phyloP scores from a whole-genome alignment of 1,140 invertebrate species.

The Elymnias hypermnestra region DNA sequence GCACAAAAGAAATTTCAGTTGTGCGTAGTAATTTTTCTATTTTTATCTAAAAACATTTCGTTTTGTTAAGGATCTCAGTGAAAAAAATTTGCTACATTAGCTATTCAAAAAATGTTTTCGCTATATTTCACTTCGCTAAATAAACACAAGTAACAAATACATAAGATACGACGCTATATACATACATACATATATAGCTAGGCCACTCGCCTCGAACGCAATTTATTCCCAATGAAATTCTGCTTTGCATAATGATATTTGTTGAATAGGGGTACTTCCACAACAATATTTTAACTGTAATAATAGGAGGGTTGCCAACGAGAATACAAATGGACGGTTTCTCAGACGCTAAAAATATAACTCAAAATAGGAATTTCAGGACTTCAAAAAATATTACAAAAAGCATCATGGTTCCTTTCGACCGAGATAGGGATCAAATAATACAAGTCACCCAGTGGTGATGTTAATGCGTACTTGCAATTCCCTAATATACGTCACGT shows the following conservation, averaged over 20 bases:
- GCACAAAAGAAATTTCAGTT: no score
- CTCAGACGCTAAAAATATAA: background rate
- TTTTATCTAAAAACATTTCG: no score
- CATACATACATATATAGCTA: conserved; percentile 3
- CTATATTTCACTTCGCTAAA: background rate
- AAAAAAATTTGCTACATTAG: no score
- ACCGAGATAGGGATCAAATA: no score
- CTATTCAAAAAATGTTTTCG: background rate
- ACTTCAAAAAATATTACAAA: no score
- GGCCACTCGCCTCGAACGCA: background rate
- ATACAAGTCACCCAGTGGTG: no score
- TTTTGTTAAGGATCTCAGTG: no score
- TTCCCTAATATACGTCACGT: no score
- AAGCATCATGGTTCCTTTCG: no score
- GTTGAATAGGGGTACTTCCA: conserved; percentile 9
- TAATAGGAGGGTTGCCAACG: conserved; percentile 1
- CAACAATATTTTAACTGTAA: conserved; percentile 15
- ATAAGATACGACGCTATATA: background rate
- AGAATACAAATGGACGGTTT: conserved; percentile 13
- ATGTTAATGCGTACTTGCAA: no score
- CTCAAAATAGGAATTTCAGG: background rate
- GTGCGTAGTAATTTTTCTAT: no score
- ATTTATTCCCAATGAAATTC: conserved; percentile 10
- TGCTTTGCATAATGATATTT: conserved; percentile 18
- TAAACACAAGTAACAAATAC: background rate